phyloP scores from a whole-genome alignment of 2,113 vertebrate species.

The Panthera tigris region DNA sequence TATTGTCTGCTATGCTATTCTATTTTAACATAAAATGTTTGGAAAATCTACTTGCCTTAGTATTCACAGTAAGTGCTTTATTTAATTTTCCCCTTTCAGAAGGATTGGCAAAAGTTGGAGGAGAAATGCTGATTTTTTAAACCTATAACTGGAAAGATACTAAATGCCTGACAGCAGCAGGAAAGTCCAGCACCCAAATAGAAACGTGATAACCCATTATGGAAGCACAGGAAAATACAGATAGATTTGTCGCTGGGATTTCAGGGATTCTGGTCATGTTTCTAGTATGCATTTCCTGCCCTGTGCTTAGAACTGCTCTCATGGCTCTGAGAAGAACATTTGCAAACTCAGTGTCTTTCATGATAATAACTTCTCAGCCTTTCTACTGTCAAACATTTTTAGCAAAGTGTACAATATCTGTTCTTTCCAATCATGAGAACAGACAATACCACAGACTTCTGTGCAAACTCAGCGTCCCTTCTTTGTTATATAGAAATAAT shows the following conservation, averaged over 20 bases:
- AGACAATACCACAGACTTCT: not conserved
- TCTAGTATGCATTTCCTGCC: not conserved
- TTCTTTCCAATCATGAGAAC: not conserved
- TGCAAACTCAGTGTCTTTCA: conserved; percentile 50
- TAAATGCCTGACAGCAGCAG: conserved; percentile 26
- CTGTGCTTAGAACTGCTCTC: not conserved
- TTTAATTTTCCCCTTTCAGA: conserved; percentile 10
- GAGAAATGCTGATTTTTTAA: conserved; percentile 39
- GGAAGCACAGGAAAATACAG: not conserved
- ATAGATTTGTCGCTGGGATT: not conserved
- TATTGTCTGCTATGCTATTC: not conserved
- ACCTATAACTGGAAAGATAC: conserved; percentile 2
- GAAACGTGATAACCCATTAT: not conserved
- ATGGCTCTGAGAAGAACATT: not conserved
- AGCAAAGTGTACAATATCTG: not conserved
- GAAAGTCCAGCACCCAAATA: not conserved
- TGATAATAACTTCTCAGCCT: not conserved
- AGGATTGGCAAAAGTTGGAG: not conserved
- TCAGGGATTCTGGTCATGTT: not conserved
- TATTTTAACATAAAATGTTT: not conserved
- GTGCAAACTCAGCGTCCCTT: not conserved
- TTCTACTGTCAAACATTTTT: not conserved
- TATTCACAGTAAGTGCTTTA: not conserved
- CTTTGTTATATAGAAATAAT: not conserved
- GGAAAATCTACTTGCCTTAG: not conserved